These are phyloP conservation scores for Cephalotes varians DNA, from an alignment of 2,888 invertebrate species.

Conservation along the genomic window DNA sequence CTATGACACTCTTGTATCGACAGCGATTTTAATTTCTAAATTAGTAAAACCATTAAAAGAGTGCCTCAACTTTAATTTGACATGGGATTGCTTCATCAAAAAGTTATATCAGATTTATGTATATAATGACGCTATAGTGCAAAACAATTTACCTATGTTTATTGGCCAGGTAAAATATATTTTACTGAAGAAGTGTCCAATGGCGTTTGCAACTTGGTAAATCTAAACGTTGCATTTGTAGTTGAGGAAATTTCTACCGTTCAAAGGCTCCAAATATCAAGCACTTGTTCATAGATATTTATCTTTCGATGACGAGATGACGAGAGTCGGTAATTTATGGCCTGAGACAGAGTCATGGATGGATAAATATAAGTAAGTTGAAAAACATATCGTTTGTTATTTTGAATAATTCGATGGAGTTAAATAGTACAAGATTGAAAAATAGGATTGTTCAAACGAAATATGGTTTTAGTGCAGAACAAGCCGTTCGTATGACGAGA, in stretches of 20 bases:
- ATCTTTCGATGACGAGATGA: conserved; percentile 88
- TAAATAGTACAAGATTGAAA: neutral
- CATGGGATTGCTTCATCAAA: conserved; percentile 90
- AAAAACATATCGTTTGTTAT: neutral
- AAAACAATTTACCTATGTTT: conserved; percentile 87
- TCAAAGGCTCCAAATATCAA: conserved; percentile 83
- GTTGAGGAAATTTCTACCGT: conserved; percentile 81
- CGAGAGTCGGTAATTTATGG: conserved; percentile 87
- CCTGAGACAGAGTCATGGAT: conserved; percentile 87
- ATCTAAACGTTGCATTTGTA: conserved; percentile 63
- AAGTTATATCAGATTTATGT: conserved; percentile 88
- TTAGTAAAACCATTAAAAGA: conserved; percentile 88
- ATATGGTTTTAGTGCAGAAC: conserved; percentile 77
- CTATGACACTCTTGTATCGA: conserved; percentile 88
- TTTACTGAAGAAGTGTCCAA: neutral
- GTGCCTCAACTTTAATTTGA: conserved; percentile 88
- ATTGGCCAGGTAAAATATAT: conserved; percentile 85
- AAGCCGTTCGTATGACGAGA: conserved; percentile 78
- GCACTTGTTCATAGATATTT: conserved; percentile 87
- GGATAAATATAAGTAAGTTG: conserved; percentile 85
- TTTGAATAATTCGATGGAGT: neutral
- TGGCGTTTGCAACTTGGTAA: neutral
- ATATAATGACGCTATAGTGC: conserved; percentile 87
- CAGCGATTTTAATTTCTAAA: conserved; percentile 88
- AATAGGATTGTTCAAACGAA: conserved; percentile 48